A percentile compares a stretch with the other conserved stretches of the same genome.
phyloP scores from a whole-genome alignment of 2,888 invertebrate species.

The Thyatira batis region DNA sequence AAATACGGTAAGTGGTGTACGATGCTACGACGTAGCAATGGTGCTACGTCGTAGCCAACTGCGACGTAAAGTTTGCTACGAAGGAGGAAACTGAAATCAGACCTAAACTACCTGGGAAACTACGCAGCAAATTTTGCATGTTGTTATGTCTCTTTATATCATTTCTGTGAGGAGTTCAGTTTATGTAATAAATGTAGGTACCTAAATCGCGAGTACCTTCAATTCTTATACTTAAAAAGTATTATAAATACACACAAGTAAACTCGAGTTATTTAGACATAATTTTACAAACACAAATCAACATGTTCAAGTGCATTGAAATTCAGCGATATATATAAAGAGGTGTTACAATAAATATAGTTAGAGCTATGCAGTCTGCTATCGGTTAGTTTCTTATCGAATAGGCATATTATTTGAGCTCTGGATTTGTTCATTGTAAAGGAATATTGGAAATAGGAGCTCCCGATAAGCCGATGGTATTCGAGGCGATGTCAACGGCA shows the following conservation, averaged over 20 bases:
- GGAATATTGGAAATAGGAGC: constrained; percentile 32
- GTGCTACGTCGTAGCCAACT: neutral
- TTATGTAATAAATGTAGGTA: no score
- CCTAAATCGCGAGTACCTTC: no score
- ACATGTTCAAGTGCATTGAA: no score
- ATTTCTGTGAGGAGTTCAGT: no score
- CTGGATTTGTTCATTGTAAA: constrained; percentile 1
- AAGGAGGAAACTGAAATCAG: neutral
- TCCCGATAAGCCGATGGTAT: constrained; percentile 17
- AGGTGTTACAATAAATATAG: no score
- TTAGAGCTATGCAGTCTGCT: neutral
- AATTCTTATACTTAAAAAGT: no score
- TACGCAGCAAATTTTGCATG: neutral
- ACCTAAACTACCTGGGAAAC: neutral
- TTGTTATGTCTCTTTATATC: neutral
- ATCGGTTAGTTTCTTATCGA: constrained; percentile 3
- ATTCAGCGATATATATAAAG: no score
- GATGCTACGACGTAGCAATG: neutral
- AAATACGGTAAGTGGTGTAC: neutral
- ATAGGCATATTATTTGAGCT: constrained; percentile 1
- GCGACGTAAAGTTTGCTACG: neutral
- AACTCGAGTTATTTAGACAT: no score
- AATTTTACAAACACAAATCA: no score
- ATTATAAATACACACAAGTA: no score
- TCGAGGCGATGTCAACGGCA: constrained; percentile 18